Percentiles rank a stretch among this genome's conserved stretches.
These are phyloP conservation scores for Phoebastria nigripes DNA, from an alignment of 2,797 vertebrate genomes.

Conservation along the genomic window DNA sequence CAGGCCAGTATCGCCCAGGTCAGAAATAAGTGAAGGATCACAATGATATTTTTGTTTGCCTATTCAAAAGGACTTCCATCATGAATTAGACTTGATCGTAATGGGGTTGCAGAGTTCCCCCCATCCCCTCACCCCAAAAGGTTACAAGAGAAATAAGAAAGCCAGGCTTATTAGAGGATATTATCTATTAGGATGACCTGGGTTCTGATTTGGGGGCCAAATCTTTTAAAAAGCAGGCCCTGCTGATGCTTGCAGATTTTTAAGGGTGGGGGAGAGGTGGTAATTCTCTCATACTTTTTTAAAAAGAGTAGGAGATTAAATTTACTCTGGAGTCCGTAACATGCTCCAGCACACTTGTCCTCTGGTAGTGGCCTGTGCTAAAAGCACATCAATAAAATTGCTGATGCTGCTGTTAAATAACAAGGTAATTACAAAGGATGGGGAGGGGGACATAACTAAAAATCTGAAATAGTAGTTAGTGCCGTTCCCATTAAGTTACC, in stretches of 20 bases:
- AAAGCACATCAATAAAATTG: conserved; percentile 51
- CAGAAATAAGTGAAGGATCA: not conserved
- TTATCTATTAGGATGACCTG: not conserved
- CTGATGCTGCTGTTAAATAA: conserved; percentile 55
- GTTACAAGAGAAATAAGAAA: not conserved
- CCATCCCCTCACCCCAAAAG: not conserved
- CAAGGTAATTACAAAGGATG: conserved; percentile 40
- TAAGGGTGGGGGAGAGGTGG: not conserved
- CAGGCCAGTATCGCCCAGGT: rapidly evolving
- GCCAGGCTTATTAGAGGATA: not conserved
- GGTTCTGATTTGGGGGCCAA: not conserved
- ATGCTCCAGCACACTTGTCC: conserved; percentile 34
- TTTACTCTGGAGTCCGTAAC: not conserved
- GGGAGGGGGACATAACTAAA: conserved; percentile 25
- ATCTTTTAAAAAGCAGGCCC: not conserved
- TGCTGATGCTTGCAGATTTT: not conserved
- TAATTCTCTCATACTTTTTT: not conserved
- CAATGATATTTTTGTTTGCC: not conserved
- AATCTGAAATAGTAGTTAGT: conserved; percentile 37
- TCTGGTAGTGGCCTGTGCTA: conserved; percentile 45
- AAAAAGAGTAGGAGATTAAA: not conserved
- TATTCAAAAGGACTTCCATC: not conserved
- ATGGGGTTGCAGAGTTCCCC: not conserved
- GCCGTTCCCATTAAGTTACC: conserved; percentile 36
- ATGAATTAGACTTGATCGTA: not conserved